Evolutionary conservation across 2,113 vertebrate genomes (phyloP).

Genomic region (Fukomys damarensis): DNA sequence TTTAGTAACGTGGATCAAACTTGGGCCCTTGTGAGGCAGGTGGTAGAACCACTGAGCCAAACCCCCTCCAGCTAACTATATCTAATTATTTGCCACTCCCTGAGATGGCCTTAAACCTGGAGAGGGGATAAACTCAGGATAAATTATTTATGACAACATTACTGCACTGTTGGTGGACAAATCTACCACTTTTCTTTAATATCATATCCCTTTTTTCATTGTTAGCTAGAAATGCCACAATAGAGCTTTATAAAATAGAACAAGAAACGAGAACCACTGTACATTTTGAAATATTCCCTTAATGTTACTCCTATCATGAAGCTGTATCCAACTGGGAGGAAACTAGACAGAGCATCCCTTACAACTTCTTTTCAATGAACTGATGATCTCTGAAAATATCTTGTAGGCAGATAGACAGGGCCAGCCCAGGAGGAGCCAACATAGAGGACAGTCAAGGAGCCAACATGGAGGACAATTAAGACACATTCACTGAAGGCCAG

Average conservation of each 20-base stretch:
- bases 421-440: too few relatives aligned
- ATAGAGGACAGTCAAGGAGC: too few relatives aligned
- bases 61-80: too few relatives aligned
- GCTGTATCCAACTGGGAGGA: background rate
- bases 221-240: background rate
- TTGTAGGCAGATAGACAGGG: too few relatives aligned
- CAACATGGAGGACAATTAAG: too few relatives aligned
- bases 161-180: constrained; percentile 13
- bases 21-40: too few relatives aligned
- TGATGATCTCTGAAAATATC: background rate
- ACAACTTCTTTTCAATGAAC: background rate
- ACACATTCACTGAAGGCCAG: too few relatives aligned
- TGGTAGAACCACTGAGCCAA: too few relatives aligned
- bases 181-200: background rate
- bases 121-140: background rate
- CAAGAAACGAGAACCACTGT: background rate
- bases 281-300: background rate
- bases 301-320: background rate
- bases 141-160: background rate
- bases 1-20: too few relatives aligned
- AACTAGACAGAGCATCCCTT: background rate
- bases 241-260: background rate
- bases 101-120: background rate
- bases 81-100: background rate
- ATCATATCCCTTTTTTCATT: background rate